phyloP scores from a whole-genome alignment of 2,113 vertebrate genomes.

The Xenopus tropicalis region UCB_Xtro_10.0 CM004450.2:117646001-117646500 shows the following conservation, averaged over 20 bases:
- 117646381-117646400: no score
- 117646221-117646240: not conserved
- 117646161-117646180: not conserved
- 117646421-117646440: no score
- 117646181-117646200: not conserved
- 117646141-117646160: not conserved
- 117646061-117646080: not conserved
- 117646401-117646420: no score
- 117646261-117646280: no score
- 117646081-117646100: not conserved
- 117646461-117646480: no score
- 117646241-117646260: not conserved
- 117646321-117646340: no score
- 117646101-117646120: not conserved
- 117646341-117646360: no score
- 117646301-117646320: no score
- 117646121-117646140: not conserved
- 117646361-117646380: no score
- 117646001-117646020: not conserved
- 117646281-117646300: no score
- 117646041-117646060: not conserved
- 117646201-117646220: not conserved
- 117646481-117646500: no score
- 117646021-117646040: not conserved
- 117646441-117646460: no score